Evolutionary conservation across 2,888 invertebrate genomes (phyloP).

Genomic region (Rapana venosa): DNA sequence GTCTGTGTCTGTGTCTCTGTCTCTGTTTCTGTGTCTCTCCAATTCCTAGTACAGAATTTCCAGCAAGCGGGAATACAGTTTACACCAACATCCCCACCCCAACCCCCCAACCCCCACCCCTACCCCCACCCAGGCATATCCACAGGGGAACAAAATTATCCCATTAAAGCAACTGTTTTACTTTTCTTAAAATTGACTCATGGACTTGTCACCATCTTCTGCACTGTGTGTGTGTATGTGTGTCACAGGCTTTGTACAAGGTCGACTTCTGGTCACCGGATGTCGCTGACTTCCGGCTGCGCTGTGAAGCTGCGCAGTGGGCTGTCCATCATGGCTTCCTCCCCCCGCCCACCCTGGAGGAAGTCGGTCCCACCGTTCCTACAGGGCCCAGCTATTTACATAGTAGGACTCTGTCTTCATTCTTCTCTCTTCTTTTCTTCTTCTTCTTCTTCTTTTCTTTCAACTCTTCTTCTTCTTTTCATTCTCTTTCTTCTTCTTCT

Average conservation of each 20-base stretch:
- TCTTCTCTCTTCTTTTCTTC: not conserved
- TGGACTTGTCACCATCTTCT: no score
- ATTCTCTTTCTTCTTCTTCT: not conserved
- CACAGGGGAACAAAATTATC: no score
- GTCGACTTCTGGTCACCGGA: constrained; percentile 38
- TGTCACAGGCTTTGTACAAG: constrained; percentile 12
- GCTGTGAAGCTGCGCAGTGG: constrained; percentile 52
- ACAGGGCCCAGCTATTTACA: constrained; percentile 54
- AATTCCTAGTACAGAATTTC: no score
- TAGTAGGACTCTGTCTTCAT: not conserved
- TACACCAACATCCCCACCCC: no score
- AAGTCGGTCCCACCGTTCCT: constrained; percentile 54
- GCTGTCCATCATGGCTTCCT: constrained; percentile 49
- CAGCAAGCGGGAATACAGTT: no score
- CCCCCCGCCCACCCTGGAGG: constrained; percentile 49
- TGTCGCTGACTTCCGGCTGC: constrained; percentile 45
- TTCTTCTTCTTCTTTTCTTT: not conserved
- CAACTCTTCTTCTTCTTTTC: not conserved
- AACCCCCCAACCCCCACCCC: no score
- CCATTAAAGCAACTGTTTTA: no score
- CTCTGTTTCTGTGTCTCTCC: no score
- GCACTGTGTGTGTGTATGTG: no score
- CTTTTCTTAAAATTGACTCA: no score
- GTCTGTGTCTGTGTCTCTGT: no score
- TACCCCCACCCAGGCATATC: no score